These are phyloP conservation scores for Pomatorhinus ruficollis DNA, from an alignment of 2,113 vertebrate species.

Conservation along the genomic window DNA sequence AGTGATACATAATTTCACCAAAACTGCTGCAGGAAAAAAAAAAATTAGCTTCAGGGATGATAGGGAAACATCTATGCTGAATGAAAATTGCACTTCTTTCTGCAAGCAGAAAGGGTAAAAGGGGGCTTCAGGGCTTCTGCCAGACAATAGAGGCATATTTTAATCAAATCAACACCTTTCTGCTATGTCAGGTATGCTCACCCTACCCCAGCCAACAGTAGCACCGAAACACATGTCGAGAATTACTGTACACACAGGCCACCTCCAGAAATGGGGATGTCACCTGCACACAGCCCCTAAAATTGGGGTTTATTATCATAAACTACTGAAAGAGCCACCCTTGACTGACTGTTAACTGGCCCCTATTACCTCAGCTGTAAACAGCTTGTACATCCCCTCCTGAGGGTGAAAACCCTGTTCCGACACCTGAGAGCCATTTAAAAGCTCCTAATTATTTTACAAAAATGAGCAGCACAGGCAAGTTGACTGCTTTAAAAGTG, in stretches of 20 bases:
- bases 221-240: fast-evolving
- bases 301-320: neutral
- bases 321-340: neutral
- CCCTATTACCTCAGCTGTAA: neutral
- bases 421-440: fast-evolving
- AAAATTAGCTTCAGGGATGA: constrained; percentile 73
- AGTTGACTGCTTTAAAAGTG: neutral
- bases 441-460: neutral
- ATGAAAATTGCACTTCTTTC: constrained; percentile 66
- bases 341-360: neutral
- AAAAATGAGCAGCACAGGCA: neutral
- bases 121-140: neutral
- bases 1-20: constrained; percentile 83
- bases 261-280: neutral
- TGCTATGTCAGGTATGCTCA: constrained; percentile 8
- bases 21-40: constrained; percentile 73
- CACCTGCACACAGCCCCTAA: neutral
- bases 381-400: neutral
- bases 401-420: neutral
- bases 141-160: constrained; percentile 32
- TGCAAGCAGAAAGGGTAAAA: constrained; percentile 41
- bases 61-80: constrained; percentile 73
- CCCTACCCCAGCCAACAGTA: neutral
- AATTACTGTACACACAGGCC: neutral
- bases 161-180: constrained; percentile 58